A percentile compares a stretch with the other conserved stretches of the same genome.
Evolutionary conservation across 2,797 vertebrate genomes (phyloP).

Genomic region (Sparidentex hasta): DNA sequence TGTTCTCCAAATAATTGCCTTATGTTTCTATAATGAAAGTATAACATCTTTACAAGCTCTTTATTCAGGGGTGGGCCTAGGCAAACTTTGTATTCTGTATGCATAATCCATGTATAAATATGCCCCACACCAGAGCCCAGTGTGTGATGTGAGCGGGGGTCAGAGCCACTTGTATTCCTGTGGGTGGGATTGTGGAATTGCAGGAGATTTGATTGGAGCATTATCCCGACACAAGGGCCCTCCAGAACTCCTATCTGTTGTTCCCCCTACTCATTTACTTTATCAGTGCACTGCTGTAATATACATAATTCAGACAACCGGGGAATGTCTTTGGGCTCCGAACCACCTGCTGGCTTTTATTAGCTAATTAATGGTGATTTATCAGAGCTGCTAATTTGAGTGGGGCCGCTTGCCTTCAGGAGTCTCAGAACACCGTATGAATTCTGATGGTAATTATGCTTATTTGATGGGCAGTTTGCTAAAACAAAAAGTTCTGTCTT

Average conservation of each 20-base stretch:
- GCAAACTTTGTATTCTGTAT: constrained; percentile 75
- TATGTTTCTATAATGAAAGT: constrained; percentile 74
- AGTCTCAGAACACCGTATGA: constrained; percentile 89
- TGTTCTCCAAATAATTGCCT: constrained; percentile 69
- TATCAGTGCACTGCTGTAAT: constrained; percentile 88
- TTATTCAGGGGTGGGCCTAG: constrained; percentile 54
- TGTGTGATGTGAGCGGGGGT: constrained; percentile 84
- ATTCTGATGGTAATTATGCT: constrained; percentile 94
- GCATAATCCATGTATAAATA: constrained; percentile 84
- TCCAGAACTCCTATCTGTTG: constrained; percentile 84
- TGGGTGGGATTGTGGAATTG: constrained; percentile 84
- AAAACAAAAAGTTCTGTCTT: constrained; percentile 90
- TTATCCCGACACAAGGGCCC: constrained; percentile 80
- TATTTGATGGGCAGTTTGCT: constrained; percentile 92
- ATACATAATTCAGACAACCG: constrained; percentile 97
- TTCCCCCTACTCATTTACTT: constrained; percentile 89
- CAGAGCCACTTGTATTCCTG: constrained; percentile 89
- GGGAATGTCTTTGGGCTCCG: constrained; percentile 93
- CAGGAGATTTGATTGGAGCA: constrained; percentile 82
- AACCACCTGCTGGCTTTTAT: constrained; percentile 99
- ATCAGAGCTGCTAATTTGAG: constrained; percentile 96
- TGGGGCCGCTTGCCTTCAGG: constrained; percentile 93
- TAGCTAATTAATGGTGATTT: constrained; percentile 99
- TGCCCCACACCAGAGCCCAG: constrained; percentile 65
- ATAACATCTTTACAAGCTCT: constrained; percentile 77